A percentile compares a stretch with the other conserved stretches of the same genome.
phyloP scores from a whole-genome alignment of 2,797 vertebrate species.

The Dallia pectoralis region DNA sequence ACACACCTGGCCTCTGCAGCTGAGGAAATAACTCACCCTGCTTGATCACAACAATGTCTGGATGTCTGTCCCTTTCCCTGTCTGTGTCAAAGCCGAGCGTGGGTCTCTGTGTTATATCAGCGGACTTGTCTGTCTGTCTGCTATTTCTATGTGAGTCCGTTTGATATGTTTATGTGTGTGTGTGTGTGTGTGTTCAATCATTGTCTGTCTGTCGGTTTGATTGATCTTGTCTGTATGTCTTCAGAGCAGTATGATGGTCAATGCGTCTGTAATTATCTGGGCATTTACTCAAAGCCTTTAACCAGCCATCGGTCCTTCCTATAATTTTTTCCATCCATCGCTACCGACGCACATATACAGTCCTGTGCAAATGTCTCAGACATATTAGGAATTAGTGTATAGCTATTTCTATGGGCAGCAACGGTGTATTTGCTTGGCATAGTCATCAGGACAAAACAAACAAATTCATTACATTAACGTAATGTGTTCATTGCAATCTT shows the following conservation, averaged over 20 bases:
- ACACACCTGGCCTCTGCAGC: slow-evolving; percentile 52
- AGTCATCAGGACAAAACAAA: too few species aligned
- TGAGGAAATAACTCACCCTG: slow-evolving; percentile 60
- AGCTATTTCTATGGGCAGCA: too few species aligned
- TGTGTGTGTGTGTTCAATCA: slow-evolving; percentile 20
- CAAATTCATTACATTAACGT: too few species aligned
- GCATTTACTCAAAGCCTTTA: too few species aligned
- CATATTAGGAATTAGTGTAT: too few species aligned
- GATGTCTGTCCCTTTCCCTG: background rate
- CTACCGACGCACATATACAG: too few species aligned
- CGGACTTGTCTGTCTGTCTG: background rate
- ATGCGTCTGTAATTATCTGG: background rate
- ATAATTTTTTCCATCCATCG: too few species aligned
- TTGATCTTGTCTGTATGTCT: slow-evolving; percentile 28
- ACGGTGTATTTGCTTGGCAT: too few species aligned
- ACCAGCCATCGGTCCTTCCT: background rate
- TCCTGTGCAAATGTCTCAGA: too few species aligned
- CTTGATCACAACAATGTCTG: background rate
- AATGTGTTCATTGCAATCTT: too few species aligned
- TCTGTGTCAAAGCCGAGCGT: background rate
- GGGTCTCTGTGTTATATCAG: background rate
- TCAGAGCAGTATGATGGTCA: slow-evolving; percentile 17
- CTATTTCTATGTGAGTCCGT: slow-evolving; percentile 8
- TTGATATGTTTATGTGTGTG: background rate
- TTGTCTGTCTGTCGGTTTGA: slow-evolving; percentile 15